Evolutionary conservation across 2,113 vertebrate genomes (phyloP).

Genomic region (Dromas ardeola): DNA sequence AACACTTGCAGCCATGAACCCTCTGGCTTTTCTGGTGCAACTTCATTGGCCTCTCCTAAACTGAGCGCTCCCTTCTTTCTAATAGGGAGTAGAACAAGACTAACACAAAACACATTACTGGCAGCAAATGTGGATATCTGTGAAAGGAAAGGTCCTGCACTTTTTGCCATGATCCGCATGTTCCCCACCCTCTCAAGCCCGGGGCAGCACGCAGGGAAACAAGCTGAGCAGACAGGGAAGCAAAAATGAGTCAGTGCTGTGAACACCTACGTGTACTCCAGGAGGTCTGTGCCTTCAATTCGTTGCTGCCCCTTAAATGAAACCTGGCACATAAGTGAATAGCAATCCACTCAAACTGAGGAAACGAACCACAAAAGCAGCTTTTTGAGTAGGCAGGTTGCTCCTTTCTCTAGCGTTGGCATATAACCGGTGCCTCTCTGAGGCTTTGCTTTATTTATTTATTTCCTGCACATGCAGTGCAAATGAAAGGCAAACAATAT

Average conservation of each 20-base stretch:
- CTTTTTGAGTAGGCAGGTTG: neutral
- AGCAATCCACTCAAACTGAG: neutral
- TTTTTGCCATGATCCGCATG: neutral
- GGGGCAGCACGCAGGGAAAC: neutral
- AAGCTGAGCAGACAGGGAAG: neutral
- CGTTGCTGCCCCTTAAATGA: neutral
- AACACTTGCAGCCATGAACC: neutral
- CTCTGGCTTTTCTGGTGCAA: neutral
- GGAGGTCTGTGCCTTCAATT: neutral
- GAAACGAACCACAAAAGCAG: neutral
- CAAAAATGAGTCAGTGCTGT: neutral
- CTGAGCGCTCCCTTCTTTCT: neutral
- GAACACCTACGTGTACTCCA: accelerated
- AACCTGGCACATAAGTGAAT: neutral
- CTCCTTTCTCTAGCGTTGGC: neutral
- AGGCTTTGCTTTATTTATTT: conserved; percentile 18
- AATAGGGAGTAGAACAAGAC: neutral
- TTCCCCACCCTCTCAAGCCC: neutral
- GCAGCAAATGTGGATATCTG: neutral
- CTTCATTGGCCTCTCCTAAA: neutral
- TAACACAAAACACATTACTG: neutral
- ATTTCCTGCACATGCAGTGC: neutral
- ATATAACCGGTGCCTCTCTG: neutral
- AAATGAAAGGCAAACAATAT: conserved; percentile 64
- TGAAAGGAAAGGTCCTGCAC: neutral